Conservation (phyloP, 35 echinoderm and acorn worm genomes). For the Chiridota heheva region DNA sequence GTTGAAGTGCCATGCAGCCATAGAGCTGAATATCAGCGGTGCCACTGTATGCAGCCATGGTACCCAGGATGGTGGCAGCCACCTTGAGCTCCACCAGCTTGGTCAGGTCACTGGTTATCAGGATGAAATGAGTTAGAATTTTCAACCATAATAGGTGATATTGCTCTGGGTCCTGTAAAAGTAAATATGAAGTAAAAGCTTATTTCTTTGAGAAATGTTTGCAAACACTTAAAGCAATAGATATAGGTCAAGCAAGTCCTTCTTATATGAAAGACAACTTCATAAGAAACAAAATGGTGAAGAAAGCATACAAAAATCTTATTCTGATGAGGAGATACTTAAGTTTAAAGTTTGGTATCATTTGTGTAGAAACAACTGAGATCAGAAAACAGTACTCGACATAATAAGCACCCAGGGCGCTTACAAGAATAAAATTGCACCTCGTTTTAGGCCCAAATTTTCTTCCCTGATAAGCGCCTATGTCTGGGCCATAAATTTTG, state of each 20-base stretch:
- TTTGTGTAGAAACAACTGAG: too few relatives aligned
- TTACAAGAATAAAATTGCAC: too few relatives aligned
- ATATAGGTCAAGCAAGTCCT: neutral
- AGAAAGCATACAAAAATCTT: neutral
- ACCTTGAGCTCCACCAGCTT: conserved; percentile 78
- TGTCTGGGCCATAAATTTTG: too few relatives aligned
- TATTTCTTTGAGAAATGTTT: neutral
- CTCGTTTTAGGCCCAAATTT: too few relatives aligned
- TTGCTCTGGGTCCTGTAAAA: conserved; percentile 74
- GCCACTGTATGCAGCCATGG: conserved; percentile 80
- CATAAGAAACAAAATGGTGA: neutral
- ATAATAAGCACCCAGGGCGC: too few relatives aligned
- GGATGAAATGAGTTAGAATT: conserved; percentile 68
- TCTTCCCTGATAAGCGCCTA: too few relatives aligned
- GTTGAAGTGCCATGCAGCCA: conserved; percentile 67
- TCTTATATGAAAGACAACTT: neutral
- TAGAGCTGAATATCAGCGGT: conserved; percentile 68
- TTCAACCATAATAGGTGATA: conserved; percentile 85
- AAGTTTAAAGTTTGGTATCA: neutral
- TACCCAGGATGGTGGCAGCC: conserved; percentile 82
- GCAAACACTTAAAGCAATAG: neutral
- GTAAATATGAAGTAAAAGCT: neutral
- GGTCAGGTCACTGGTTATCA: conserved; percentile 2
- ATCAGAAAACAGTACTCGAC: too few relatives aligned
- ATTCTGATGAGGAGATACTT: neutral